Percentiles rank a stretch among this genome's conserved stretches.
Evolutionary conservation across 2,888 invertebrate species (phyloP).

Genomic region (Biston stratarius): DNA sequence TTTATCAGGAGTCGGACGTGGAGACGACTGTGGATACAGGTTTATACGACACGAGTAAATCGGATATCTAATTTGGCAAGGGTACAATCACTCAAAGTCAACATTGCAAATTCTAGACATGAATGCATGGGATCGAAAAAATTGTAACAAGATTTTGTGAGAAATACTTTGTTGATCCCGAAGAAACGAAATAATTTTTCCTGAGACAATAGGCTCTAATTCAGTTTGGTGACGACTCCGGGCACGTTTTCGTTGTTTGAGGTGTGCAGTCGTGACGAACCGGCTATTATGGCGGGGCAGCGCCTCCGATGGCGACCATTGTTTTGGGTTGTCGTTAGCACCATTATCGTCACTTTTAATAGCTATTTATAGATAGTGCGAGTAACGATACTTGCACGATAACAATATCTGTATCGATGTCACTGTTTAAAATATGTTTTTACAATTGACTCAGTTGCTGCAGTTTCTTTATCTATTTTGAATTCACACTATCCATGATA

Average conservation of each 20-base stretch:
- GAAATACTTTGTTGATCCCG: conserved; percentile 28
- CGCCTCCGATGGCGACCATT: conserved; percentile 44
- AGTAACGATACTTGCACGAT: conserved; percentile 46
- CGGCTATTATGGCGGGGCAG: conserved; percentile 47
- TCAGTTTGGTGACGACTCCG: conserved; percentile 40
- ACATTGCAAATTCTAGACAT: conserved; percentile 10
- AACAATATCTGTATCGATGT: conserved; percentile 40
- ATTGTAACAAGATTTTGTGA: conserved; percentile 22
- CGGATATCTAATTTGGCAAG: neutral
- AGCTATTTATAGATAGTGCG: conserved; percentile 44
- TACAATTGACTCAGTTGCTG: conserved; percentile 33
- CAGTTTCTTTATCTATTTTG: conserved; percentile 9
- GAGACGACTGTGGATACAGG: no score
- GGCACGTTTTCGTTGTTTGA: conserved; percentile 60
- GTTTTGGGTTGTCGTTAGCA: conserved; percentile 48
- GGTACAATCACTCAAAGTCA: neutral
- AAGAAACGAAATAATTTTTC: conserved; percentile 31
- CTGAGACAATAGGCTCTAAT: conserved; percentile 50
- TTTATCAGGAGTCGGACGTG: no score
- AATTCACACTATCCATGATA: neutral
- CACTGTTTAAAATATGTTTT: conserved; percentile 32
- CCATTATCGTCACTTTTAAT: conserved; percentile 48
- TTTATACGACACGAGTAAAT: no score
- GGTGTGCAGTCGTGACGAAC: conserved; percentile 61
- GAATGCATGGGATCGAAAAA: conserved; percentile 19